Evolutionary conservation across 2,888 invertebrate genomes (phyloP), one percentile per base, ranked within the genome.

Genomic region (Ectropis crepuscularia): DNA sequence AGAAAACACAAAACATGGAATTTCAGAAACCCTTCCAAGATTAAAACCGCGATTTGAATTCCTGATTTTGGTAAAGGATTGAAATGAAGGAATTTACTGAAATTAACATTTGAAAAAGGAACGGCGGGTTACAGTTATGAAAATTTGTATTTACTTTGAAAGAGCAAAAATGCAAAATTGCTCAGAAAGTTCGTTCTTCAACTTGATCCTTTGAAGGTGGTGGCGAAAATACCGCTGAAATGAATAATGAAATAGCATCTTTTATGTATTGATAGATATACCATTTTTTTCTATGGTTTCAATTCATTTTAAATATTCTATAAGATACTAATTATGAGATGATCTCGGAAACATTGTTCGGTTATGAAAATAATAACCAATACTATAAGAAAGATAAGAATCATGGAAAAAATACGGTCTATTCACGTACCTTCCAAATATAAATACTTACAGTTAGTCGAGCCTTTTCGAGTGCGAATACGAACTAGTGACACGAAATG

Each of bases 41-140:
- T 77, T 74, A 72, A 70, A 71, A 61, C 61, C 57, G 46, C 59
- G 59, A 65, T 71, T 75, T 74, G 75, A 81, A 80, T 82, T 75
- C 72, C 61, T 80, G 79, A 82, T 83, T 80, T 74, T 54, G 71
- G 68, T 74, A 79, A 83, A 83, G 79, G 82, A 81, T 83, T 81
- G 77, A 79, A 83, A 81, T 77, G 77, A 79, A 77, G 79, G 71
- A 80, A 83, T 65, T 65, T 61, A 60, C 60, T 45, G 60, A 65
- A 65, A 81, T 84, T 83, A 78, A 79, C 81, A 84, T 82, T 79
- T 78, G 73, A 79, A 65, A 73, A 69, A 72, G 75, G 78, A 72
- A 75, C 66, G 65, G 59, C 58, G 77, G 75, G 78, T 80, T 80
- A 82, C 78, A 80, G 70, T 81, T 81, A 79, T 76, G 81, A 80